Conservation (phyloP, 2,797 vertebrate genomes). For the Cynopterus sphinx region DNA sequence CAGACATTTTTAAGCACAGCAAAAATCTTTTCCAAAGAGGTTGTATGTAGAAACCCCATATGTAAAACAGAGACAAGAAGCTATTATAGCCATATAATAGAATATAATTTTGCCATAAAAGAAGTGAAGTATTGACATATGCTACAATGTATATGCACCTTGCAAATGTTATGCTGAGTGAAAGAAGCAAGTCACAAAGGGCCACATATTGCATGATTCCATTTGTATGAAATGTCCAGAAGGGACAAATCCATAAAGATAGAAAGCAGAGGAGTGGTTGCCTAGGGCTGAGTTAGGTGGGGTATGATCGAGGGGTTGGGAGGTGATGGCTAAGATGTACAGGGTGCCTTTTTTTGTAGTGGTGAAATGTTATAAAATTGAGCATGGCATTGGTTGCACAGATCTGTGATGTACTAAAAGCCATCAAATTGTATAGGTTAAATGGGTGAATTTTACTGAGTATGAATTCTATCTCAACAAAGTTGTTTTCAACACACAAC, state of each 20-base stretch:
- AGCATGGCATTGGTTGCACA: background rate
- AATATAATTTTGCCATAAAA: background rate
- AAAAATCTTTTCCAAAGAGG: background rate
- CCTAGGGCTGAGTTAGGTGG: too few relatives aligned
- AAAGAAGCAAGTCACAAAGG: background rate
- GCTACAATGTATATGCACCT: too few relatives aligned
- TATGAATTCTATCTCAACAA: background rate
- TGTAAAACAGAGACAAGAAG: background rate
- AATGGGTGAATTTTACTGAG: background rate
- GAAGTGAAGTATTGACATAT: accelerated
- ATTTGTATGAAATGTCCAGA: background rate
- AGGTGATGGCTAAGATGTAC: background rate
- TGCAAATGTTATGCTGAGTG: background rate
- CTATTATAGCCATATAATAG: background rate
- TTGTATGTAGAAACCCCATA: background rate
- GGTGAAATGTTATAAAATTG: background rate
- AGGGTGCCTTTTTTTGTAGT: background rate
- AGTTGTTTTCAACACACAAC: background rate
- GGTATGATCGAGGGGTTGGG: too few relatives aligned
- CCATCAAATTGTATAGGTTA: background rate
- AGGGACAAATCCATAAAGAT: background rate
- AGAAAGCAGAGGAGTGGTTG: background rate
- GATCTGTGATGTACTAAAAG: background rate
- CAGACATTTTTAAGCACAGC: background rate
- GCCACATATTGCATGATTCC: background rate